phyloP scores from a whole-genome alignment of 2,888 invertebrate species.

The Lasioglossum leucozonium region DNA sequence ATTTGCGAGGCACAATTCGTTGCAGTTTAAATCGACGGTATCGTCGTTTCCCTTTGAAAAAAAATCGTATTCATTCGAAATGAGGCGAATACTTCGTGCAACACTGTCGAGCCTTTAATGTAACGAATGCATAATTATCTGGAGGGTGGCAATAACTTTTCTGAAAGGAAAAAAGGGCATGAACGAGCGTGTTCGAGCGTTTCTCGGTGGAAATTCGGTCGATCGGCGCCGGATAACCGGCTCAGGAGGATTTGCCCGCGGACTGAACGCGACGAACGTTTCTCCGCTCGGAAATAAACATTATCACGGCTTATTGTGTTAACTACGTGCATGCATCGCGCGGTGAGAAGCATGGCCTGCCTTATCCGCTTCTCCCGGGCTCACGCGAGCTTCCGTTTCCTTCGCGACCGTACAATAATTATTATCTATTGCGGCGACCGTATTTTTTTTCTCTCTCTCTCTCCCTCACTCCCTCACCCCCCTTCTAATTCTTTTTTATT shows the following conservation, averaged over 20 bases:
- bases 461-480: background rate
- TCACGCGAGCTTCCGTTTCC: slow-evolving; percentile 74
- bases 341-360: slow-evolving; percentile 46
- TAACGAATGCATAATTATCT: background rate
- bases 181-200: slow-evolving; percentile 4
- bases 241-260: slow-evolving; percentile 34
- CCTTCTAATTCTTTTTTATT: slow-evolving; percentile 52
- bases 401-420: slow-evolving; percentile 72
- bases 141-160: slow-evolving; percentile 7
- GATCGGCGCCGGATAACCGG: slow-evolving; percentile 19
- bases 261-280: slow-evolving; percentile 47
- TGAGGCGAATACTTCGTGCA: background rate
- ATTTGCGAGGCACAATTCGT: background rate
- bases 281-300: slow-evolving; percentile 64
- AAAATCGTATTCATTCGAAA: background rate
- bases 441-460: slow-evolving; percentile 15
- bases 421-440: slow-evolving; percentile 71
- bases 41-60: background rate
- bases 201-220: slow-evolving; percentile 34
- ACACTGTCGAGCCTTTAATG: background rate
- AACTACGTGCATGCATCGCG: slow-evolving; percentile 65
- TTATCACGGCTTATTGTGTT: slow-evolving; percentile 71
- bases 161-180: background rate
- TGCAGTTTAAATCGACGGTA: no score
- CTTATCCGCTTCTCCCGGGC: slow-evolving; percentile 65